Evolutionary conservation across 2,113 vertebrate species (phyloP), one percentile per base, ranked within the genome.

Genomic region (Thamnaconus septentrionalis): DNA sequence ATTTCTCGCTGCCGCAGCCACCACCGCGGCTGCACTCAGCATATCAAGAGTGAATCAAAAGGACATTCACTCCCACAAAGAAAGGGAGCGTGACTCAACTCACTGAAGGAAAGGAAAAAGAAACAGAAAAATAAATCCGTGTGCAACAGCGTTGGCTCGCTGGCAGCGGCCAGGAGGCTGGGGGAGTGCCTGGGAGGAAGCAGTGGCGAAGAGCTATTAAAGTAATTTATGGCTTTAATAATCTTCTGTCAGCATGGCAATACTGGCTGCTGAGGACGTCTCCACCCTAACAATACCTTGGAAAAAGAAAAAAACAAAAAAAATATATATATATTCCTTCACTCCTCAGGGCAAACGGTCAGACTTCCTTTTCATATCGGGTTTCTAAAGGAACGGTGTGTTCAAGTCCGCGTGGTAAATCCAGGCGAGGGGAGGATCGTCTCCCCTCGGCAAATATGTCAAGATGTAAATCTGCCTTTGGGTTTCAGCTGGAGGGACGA

Each of bases 1-100:
- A 76, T 79, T 83, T 82, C 80, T 78, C 66, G 77, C 75, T 85
- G 83, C 76, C 83, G 62, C 3, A 55, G 66, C 79, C 78, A 83
- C 81, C 83, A 86, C 45, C 73, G 83, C 41, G 18, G 70, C 18
- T 31, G 18, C 18, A 31, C 18, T 31, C 18, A 31, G 18, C 18
- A 31, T 31, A 31, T 31, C 18, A 31, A 31, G 18, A 31, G 18
- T 31, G 71, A 72, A 73, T 78, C 66, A 72, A 64, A 84, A n/a
- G 76, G 76, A 75, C 71, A 5, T 51, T 75, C 49, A 45, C 31
- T 58, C 39, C 59, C 51, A 55, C 40, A 47, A 48, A 64, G 54
- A 73, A 59, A 61, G n/a, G 44, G 50, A 60, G 41, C 3, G 5
- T 8, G 9, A 71, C 59, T 69, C 66, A 60, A 31, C 18, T 31